Percentiles rank a stretch among this genome's conserved stretches.
Conservation (phyloP, 2,888 invertebrate species). For the Petrolisthes manimaculis region DNA sequence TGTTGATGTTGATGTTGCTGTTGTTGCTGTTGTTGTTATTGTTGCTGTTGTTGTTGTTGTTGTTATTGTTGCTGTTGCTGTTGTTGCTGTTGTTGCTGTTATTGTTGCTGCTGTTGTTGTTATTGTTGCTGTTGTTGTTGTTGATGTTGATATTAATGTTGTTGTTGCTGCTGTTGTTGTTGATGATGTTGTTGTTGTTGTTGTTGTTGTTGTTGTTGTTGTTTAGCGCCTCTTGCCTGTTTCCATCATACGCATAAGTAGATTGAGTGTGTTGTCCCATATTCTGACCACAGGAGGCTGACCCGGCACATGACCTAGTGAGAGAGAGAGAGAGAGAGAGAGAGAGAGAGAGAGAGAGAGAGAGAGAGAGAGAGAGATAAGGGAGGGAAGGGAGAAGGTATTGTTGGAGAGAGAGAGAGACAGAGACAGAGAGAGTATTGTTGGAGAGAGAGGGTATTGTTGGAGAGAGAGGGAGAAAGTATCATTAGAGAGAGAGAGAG, state of each 20-base stretch:
- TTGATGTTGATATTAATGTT: not conserved
- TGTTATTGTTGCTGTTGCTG: not conserved
- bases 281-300: conserved; percentile 31
- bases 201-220: conserved; percentile 26
- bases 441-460: not conserved
- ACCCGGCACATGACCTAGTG: not conserved
- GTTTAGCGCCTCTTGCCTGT: conserved; percentile 32
- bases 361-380: not conserved
- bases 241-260: conserved; percentile 34
- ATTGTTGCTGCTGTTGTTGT: conserved; percentile 17
- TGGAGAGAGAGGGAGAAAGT: not conserved
- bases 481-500: not conserved
- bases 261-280: conserved; percentile 52
- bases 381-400: not conserved
- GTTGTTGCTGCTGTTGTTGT: conserved; percentile 13
- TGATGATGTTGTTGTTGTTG: conserved; percentile 1
- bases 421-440: not conserved
- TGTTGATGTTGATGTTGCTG: conserved; percentile 10
- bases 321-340: not conserved
- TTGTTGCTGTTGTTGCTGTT: conserved; percentile 10
- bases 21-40: conserved; percentile 8
- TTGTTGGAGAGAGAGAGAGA: not conserved
- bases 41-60: not conserved
- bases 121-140: conserved; percentile 25
- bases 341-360: not conserved